phyloP scores from a whole-genome alignment of 1,140 invertebrate genomes.

The Drosophila bocqueti region DNA sequence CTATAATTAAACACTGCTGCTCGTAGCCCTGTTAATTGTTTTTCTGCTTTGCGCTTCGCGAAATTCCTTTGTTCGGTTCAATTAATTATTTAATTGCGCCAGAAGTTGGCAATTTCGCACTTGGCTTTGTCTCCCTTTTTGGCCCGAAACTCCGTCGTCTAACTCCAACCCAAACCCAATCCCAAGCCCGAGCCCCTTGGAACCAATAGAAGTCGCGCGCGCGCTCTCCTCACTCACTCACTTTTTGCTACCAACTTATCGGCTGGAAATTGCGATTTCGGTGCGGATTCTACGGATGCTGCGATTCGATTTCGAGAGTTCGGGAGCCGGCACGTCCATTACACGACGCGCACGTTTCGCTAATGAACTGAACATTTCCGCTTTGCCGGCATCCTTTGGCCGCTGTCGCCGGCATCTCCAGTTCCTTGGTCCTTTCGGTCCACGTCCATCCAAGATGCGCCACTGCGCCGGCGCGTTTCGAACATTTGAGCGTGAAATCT shows the following conservation, averaged over 20 bases:
- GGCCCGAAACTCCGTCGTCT: constrained; percentile 5
- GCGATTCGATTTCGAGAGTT: constrained; percentile 19
- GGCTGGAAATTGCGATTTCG: constrained; percentile 18
- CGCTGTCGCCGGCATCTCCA: constrained; percentile 10
- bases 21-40: constrained; percentile 64
- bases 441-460: constrained; percentile 41
- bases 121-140: constrained; percentile 39
- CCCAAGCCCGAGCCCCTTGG: neutral
- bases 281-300: constrained; percentile 9
- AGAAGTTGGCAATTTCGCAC: constrained; percentile 75
- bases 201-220: constrained; percentile 53
- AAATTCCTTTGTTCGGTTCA: constrained; percentile 80
- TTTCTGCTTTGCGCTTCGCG: constrained; percentile 41
- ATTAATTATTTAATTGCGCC: constrained; percentile 83
- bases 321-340: constrained; percentile 65
- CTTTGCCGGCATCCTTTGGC: constrained; percentile 77
- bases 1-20: constrained; percentile 51
- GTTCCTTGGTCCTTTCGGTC: constrained; percentile 26
- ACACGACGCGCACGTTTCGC: constrained; percentile 80
- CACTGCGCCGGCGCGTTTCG: constrained; percentile 73
- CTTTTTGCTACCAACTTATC: constrained; percentile 26
- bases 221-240: constrained; percentile 60
- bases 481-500: constrained; percentile 82
- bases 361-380: constrained; percentile 84
- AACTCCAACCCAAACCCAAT: neutral